Conservation (phyloP, 37 sponge, comb jelly and placozoan species). For the Crambe crambe region DNA sequence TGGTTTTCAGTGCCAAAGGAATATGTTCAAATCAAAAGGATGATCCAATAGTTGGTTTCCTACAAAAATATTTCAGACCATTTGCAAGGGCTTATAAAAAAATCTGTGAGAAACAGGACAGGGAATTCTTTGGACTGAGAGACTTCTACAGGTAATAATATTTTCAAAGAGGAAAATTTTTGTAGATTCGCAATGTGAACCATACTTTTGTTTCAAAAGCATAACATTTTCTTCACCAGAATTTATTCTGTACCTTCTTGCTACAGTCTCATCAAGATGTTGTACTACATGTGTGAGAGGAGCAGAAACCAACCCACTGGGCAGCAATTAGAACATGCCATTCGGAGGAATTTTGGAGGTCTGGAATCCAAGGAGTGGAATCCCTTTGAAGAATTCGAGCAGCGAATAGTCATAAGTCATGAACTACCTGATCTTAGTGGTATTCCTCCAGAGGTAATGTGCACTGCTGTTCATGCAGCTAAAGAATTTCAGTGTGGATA, state of each 20-base stretch:
- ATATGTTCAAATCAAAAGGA: too few species aligned
- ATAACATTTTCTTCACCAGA: too few species aligned
- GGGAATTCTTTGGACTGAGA: conserved; percentile 88
- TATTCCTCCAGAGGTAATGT: conserved; percentile 14
- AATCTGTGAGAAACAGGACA: conserved; percentile 37
- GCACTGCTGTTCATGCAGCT: too few species aligned
- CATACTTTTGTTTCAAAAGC: too few species aligned
- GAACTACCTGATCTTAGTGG: conserved; percentile 16
- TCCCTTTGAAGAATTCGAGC: conserved; percentile 37
- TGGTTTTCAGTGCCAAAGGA: conserved; percentile 78
- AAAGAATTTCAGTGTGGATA: too few species aligned
- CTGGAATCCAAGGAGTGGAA: conserved; percentile 36
- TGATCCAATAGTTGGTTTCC: too few species aligned
- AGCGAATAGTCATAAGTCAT: background rate
- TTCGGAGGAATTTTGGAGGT: conserved; percentile 96
- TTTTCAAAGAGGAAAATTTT: too few species aligned
- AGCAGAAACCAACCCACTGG: conserved; percentile 28
- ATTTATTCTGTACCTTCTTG: too few species aligned
- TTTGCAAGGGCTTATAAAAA: conserved; percentile 63
- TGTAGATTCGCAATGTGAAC: too few species aligned
- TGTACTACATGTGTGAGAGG: conserved; percentile 72
- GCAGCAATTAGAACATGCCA: conserved; percentile 69
- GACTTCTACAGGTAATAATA: conserved; percentile 98
- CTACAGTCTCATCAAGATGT: conserved; percentile 90
- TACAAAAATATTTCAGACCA: too few species aligned